Base-by-base conservation (phyloP, 2,797 vertebrate genomes). In the Argya squamiceps region DNA sequence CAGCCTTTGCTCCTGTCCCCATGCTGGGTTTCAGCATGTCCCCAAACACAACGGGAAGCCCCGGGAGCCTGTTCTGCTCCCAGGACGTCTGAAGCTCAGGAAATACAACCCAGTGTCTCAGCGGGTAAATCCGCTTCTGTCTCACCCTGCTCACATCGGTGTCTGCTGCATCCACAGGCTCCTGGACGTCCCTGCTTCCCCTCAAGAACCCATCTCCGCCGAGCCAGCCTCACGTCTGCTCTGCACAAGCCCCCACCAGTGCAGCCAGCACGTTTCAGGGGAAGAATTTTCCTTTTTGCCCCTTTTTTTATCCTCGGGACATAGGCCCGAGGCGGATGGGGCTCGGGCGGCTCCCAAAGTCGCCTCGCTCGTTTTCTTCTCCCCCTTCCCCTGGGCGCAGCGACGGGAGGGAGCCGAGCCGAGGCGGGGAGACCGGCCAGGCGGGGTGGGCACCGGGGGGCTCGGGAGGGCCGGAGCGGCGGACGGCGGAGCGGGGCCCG, bases 21-120 rank as follows among this genome's bases (percentile, higher is more conserved):
- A 0, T 63, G 24, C 68, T 3, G 12, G 27, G 26, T n/a, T 70
- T 52, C 24, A 1, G 21, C 43, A 2, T 0, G 2, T n/a, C 43
- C 49, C 37, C 56, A 53, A 22, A 32, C 46, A 21, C 52, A 14
- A 1, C 0, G 1, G 71, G 67, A 32, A n/a, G 36, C 44, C 30
- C 27, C 1, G 1, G 10, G 59, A 59, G 21, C 46, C 43, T 3
- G 16, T 63, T 60, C 47, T 12, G 36, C 56, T 44, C 76, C 12
- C 3, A 12, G 55, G 6, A 10, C 0, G 3, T 30, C 36, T 12
- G 29, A 82, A n/a, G 20, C 22, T 20, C 7, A 1, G 76, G 27
- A 70, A 67, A n/a, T 1, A 11, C 27, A 12, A 0, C n/a, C 11
- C 49, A 2, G 0, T 4, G 0, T 63, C 21, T 17, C 60, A 23